A percentile compares a stretch with the other conserved stretches of the same genome.
Conservation (phyloP, 2,113 vertebrate species). For the Microtus pennsylvanicus region DNA sequence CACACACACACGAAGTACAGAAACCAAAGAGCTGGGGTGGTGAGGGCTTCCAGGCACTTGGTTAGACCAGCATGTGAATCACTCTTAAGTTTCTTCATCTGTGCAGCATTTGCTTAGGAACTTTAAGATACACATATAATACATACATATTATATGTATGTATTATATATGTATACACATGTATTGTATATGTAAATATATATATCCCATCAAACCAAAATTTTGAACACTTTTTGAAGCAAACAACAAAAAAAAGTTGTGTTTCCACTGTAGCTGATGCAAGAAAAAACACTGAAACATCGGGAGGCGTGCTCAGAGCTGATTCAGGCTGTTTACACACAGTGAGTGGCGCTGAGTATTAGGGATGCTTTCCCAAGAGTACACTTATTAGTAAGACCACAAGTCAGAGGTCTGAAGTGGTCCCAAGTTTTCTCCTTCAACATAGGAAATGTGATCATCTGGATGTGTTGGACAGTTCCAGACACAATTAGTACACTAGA, state of each 20-base stretch:
- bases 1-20: neutral
- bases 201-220: neutral
- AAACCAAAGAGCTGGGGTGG: neutral
- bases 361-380: neutral
- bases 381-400: too few relatives aligned
- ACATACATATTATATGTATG: too few relatives aligned
- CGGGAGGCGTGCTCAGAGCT: neutral
- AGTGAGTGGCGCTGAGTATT: neutral
- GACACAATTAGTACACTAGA: neutral
- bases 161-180: too few relatives aligned
- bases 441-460: neutral
- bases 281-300: neutral
- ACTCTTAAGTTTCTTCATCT: neutral
- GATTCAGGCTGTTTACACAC: neutral
- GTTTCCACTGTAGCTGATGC: neutral
- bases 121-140: neutral
- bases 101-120: neutral
- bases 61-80: neutral
- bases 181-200: too few relatives aligned
- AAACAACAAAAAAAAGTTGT: conserved; percentile 1
- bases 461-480: rapidly evolving
- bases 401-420: neutral
- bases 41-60: neutral
- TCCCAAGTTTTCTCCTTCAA: neutral
- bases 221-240: neutral